phyloP scores from a whole-genome alignment of 2,888 invertebrate genomes.

The Prosapia bicincta region DNA sequence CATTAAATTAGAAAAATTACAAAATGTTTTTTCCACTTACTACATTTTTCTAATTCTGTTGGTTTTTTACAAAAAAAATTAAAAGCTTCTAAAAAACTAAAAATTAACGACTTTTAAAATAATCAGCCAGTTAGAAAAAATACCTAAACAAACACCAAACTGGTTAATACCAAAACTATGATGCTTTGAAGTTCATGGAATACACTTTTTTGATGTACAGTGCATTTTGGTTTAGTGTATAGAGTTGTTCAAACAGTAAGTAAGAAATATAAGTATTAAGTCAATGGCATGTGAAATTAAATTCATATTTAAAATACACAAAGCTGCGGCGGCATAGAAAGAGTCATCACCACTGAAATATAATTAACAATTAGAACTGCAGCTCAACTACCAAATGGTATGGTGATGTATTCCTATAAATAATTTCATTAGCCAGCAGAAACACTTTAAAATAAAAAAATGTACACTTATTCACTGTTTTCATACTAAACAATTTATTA shows the following conservation, averaged over 20 bases:
- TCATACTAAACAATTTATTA: not conserved
- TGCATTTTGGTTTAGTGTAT: conserved; percentile 2
- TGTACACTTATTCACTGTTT: not conserved
- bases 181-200: not conserved
- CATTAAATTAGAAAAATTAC: not conserved
- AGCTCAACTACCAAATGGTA: not conserved
- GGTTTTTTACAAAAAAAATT: no score
- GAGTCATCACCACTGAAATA: not conserved
- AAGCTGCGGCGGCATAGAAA: not conserved
- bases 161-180: not conserved
- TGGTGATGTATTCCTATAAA: not conserved
- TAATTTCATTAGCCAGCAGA: not conserved
- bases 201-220: not conserved
- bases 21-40: not conserved
- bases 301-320: not conserved
- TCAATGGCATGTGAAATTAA: not conserved
- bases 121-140: no score
- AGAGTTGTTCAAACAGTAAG: not conserved
- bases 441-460: not conserved
- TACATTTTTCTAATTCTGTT: not conserved
- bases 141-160: not conserved
- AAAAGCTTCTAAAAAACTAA: not conserved
- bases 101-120: not conserved
- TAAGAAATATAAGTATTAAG: not conserved
- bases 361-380: not conserved